These are phyloP conservation scores for Drosophila meridionalis DNA, from an alignment of 2,888 invertebrate genomes.

Conservation along the genomic window DNA sequence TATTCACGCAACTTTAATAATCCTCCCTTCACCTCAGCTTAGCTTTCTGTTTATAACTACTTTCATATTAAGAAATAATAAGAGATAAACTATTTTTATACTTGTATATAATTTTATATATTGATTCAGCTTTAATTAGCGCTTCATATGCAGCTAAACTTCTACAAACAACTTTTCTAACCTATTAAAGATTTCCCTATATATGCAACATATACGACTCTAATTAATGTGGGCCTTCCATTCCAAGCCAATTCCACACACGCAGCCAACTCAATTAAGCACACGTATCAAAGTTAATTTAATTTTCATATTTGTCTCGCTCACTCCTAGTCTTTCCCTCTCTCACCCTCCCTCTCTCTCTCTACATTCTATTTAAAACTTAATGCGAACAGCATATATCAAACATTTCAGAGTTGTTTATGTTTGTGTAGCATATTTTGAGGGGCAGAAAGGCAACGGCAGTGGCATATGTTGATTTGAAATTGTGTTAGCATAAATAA, in stretches of 20 bases:
- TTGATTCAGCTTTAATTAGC: too few relatives aligned
- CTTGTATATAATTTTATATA: too few relatives aligned
- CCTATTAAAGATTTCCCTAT: too few relatives aligned
- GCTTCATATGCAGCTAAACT: too few relatives aligned
- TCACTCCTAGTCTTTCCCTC: not conserved
- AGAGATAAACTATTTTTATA: too few relatives aligned
- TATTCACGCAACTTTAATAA: too few relatives aligned
- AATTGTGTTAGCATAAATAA: conserved; percentile 14
- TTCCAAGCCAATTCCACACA: not conserved
- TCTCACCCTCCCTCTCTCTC: not conserved
- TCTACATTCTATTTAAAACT: not conserved
- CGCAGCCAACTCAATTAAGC: not conserved
- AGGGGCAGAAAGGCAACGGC: conserved; percentile 2
- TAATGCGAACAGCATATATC: not conserved
- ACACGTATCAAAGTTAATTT: conserved; percentile 2
- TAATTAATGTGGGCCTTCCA: not conserved
- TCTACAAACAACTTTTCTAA: too few relatives aligned
- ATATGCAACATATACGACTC: not conserved
- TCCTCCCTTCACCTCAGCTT: too few relatives aligned
- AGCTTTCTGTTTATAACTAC: too few relatives aligned
- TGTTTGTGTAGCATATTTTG: conserved; percentile 10
- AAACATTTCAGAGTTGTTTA: conserved; percentile 3
- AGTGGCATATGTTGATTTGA: conserved; percentile 7
- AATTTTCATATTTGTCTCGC: not conserved
- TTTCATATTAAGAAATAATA: too few relatives aligned